These are phyloP conservation scores for Ectropis grisescens DNA, from an alignment of 1,140 invertebrate genomes.

Conservation along the genomic window DNA sequence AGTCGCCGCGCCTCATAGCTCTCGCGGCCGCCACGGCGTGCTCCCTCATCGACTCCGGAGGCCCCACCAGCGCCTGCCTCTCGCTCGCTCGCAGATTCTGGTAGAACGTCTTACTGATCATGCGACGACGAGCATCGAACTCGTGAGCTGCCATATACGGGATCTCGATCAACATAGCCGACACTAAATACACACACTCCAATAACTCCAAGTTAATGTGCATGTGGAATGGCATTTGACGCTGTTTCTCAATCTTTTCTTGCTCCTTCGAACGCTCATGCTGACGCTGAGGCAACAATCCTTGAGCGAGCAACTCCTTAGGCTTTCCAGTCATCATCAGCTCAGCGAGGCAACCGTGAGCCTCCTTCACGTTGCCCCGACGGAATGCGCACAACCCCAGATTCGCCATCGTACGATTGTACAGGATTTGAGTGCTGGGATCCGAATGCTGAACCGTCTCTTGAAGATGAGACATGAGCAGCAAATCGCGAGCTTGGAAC, in stretches of 20 bases:
- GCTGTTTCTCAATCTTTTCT: slow-evolving; percentile 98
- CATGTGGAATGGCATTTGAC: slow-evolving; percentile 99
- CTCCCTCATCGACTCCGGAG: slow-evolving; percentile 99
- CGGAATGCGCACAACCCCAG: slow-evolving; percentile 98
- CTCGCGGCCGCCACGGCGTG: slow-evolving; percentile 99
- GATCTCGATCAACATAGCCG: slow-evolving; percentile 98
- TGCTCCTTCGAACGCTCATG: slow-evolving; percentile 97
- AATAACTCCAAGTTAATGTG: slow-evolving; percentile 99
- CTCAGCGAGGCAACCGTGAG: slow-evolving; percentile 97
- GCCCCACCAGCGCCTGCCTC: slow-evolving; percentile 94
- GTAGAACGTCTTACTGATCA: slow-evolving; percentile 99
- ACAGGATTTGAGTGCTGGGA: slow-evolving; percentile 97
- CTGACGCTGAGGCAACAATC: slow-evolving; percentile 88
- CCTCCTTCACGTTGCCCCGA: slow-evolving; percentile 97
- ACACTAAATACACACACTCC: slow-evolving; percentile 98
- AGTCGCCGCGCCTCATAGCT: slow-evolving; percentile 98
- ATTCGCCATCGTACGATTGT: slow-evolving; percentile 99
- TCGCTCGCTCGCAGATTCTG: slow-evolving; percentile 97
- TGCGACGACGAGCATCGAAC: slow-evolving; percentile 94
- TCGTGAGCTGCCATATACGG: slow-evolving; percentile 99
- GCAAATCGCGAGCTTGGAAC: slow-evolving; percentile 95
- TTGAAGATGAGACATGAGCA: slow-evolving; percentile 99
- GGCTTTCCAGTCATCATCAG: slow-evolving; percentile 98
- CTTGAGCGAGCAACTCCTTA: slow-evolving; percentile 97
- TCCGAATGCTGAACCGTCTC: slow-evolving; percentile 98